These are phyloP conservation scores for Eulemur coronatus DNA, from an alignment of 2,797 vertebrate genomes.

Conservation along the genomic window DNA sequence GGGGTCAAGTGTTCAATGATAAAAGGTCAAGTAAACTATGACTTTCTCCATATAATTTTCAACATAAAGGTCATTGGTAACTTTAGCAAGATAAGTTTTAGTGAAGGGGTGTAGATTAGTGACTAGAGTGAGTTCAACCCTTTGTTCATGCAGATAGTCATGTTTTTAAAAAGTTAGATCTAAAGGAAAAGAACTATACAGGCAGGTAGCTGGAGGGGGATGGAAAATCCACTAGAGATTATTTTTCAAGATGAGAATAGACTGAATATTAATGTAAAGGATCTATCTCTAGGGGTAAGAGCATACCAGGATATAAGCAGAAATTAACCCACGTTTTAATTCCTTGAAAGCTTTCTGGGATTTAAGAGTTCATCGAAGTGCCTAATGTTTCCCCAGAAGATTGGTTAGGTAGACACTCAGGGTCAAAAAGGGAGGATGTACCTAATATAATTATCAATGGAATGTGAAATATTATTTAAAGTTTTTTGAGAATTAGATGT, in stretches of 20 bases:
- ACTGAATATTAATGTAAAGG: not conserved
- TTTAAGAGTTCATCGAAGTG: not conserved
- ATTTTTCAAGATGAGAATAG: not conserved
- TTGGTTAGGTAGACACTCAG: not conserved
- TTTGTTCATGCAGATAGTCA: not conserved
- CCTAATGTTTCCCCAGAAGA: not conserved
- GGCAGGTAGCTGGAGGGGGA: not conserved
- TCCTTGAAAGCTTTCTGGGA: not conserved
- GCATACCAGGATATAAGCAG: not conserved
- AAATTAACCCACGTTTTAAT: conserved; percentile 11
- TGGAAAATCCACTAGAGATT: not conserved
- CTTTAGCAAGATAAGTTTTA: not conserved
- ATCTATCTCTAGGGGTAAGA: not conserved
- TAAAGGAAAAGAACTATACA: not conserved
- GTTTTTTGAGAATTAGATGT: not conserved
- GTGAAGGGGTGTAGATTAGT: not conserved
- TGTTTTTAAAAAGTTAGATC: not conserved
- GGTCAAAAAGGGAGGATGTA: not conserved
- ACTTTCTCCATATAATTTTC: not conserved
- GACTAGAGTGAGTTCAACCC: not conserved
- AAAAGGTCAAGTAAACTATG: not conserved
- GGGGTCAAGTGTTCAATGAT: not conserved
- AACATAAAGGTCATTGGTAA: not conserved
- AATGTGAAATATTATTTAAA: conserved; percentile 47
- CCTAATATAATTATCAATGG: conserved; percentile 35